Evolutionary conservation across 2,888 invertebrate genomes (phyloP).

Genomic region (Epinotia ramella): DNA sequence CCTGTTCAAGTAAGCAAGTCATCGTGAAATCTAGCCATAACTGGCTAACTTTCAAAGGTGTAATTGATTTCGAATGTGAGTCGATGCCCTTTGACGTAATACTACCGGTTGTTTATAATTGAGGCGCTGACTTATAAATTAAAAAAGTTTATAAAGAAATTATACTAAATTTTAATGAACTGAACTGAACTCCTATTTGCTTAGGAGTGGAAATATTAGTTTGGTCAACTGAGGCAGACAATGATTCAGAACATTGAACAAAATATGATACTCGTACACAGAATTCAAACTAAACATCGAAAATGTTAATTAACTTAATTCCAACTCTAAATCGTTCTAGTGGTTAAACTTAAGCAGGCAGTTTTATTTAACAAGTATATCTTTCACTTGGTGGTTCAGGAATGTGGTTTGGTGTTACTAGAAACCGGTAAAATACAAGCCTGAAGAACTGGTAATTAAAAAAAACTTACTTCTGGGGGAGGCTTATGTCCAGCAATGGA

Average conservation of each 20-base stretch:
- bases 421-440: too few relatives aligned
- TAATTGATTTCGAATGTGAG: conserved; percentile 60
- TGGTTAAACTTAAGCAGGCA: not conserved
- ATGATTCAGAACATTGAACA: not conserved
- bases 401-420: too few relatives aligned
- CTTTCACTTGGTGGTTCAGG: conserved; percentile 4
- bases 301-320: not conserved
- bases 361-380: conserved; percentile 16
- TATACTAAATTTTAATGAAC: too few relatives aligned
- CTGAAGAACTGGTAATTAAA: not conserved
- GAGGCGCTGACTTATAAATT: not conserved
- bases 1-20: conserved; percentile 69
- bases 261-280: not conserved
- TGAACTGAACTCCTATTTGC: too few relatives aligned
- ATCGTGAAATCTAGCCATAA: conserved; percentile 77
- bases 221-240: too few relatives aligned
- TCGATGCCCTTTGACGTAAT: conserved; percentile 24
- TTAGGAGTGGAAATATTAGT: too few relatives aligned
- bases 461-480: not conserved
- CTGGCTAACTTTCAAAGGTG: conserved; percentile 64
- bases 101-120: not conserved
- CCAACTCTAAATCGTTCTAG: not conserved
- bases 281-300: not conserved
- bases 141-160: too few relatives aligned
- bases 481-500: too few relatives aligned